Conservation (phyloP, 1,140 invertebrate species). For the Nephila pilipes region DNA sequence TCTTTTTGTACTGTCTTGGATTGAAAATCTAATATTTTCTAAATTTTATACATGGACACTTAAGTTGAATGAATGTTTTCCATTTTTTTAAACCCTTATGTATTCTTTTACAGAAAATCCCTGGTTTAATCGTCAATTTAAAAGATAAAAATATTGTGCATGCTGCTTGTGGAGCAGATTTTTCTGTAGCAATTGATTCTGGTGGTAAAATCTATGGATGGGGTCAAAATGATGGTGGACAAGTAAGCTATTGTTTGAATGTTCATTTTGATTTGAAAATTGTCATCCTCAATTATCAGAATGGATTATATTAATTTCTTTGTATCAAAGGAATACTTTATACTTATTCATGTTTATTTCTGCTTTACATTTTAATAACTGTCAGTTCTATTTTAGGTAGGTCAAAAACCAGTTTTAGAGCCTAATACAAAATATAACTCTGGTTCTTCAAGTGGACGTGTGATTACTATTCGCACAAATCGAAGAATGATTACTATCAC, state of each 20-base stretch:
- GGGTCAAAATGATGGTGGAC: conserved; percentile 84
- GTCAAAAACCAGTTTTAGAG: conserved; percentile 59
- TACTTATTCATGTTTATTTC: background rate
- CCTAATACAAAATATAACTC: conserved; percentile 53
- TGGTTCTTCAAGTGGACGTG: conserved; percentile 67
- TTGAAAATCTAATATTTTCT: too few relatives aligned
- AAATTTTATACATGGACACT: too few relatives aligned
- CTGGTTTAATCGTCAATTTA: conserved; percentile 80
- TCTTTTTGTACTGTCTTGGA: too few relatives aligned
- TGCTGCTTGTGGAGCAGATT: conserved; percentile 80
- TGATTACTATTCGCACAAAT: conserved; percentile 78
- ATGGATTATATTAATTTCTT: background rate
- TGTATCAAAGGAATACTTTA: background rate
- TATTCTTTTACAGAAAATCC: conserved; percentile 79
- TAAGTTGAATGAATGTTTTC: too few relatives aligned
- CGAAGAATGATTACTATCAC: conserved; percentile 78
- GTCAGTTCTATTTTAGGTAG: conserved; percentile 57
- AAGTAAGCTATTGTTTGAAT: conserved; percentile 53
- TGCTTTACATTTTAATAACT: background rate
- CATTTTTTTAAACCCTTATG: too few relatives aligned
- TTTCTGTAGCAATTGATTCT: conserved; percentile 80
- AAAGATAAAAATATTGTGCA: conserved; percentile 80
- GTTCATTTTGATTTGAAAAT: background rate
- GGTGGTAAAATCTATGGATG: conserved; percentile 83
- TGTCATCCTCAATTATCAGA: background rate